Base-by-base conservation (phyloP, 1,140 invertebrate genomes). In the Neotoxoptera formosana region DNA sequence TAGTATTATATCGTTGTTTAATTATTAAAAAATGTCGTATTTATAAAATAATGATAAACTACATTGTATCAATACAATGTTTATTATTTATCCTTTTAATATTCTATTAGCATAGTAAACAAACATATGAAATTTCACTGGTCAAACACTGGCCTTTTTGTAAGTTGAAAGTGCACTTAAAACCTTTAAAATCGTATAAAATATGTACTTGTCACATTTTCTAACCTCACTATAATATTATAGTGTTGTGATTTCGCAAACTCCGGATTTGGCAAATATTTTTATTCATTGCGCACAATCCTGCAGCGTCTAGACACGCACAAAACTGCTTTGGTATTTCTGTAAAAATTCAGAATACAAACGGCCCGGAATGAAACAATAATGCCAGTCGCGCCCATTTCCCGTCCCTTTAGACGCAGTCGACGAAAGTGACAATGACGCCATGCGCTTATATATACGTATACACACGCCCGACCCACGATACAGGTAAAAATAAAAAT, bases 341-440 rank as follows among this genome's bases (percentile, higher is more conserved):
- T 14, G 89, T 90, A 17, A n/a, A 76, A 76, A 67, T n/a, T n/a
- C 30, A 90, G 51, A 41, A 45, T 67, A 90, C 45, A 90, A n/a
- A 90, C 67, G 30, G 89, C 41, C 48, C 30, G 76, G 23, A 17
- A 56, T n/a, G 21, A 90, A 45, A 56, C n/a, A n/a, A n/a, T 60
- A 36, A 81, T 48, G 41, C 81, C 81, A 41, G 76, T 86, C 91
- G 81, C 91, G 56, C 91, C 91, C 91, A 23, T 86, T 45, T 93
- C 36, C 36, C 56, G 90, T 93, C 81, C 48, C n/a, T 56, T 81
- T 47, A 45, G n/a, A n/a, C n/a, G 8, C 11, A 23, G 2, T 25
- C 51, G 48, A 89, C 41, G 48, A 93, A 93, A 93, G 91, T 86
- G 81, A 86, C 91, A 83, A 91, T 91, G 90, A 91, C 45, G 67